Base-by-base conservation (phyloP, 2,113 vertebrate genomes). In the Campylorhamphus procurvoides region DNA sequence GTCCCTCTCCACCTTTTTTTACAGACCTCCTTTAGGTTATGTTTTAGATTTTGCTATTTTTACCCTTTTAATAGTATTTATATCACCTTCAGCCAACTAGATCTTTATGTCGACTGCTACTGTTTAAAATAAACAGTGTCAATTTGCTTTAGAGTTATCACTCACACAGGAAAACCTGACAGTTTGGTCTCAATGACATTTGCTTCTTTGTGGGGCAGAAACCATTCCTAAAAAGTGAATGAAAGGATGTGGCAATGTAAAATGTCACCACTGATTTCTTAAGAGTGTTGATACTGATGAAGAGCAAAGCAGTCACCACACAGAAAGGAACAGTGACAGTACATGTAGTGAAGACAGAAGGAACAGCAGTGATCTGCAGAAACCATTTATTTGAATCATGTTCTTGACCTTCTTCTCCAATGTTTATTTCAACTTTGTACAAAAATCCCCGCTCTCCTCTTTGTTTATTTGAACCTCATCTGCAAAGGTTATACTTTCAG, bases 231-330 rank as follows among this genome's bases (percentile, higher is more conserved):
- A 95, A 94, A 89, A 58, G 56, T 2, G 8, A 64, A 87, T 29
- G 73, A 42, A 24, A 75, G 52, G 52, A 90, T 66, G 64, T 62
- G 42, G 33, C 66, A 46, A 64, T 93, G 58, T 58, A 85, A 49
- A 37, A 79, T 89, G 89, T 91, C 91, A 94, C n/a, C 53, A 79
- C 25, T 42, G 82, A 90, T 93, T 91, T 83, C 58, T 50, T 83
- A 52, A 59, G 39, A 63, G 55, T 50, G 24, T 71, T 75, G 68
- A 50, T 75, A 76, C 16, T 90, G 84, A 91, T 74, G 55, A 88
- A 77, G 72, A 87, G n/a, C 67, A 91, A 81, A 82, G n/a, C 16
- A 96, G 55, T 77, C 78, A 79, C 33, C 33, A 71, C 1, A 0
- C 42, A 87, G 78, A 83, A 76, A 47, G 20, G 14, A 89, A 68